Percentiles rank a stretch among this genome's conserved stretches.
phyloP scores from a whole-genome alignment of 2,113 vertebrate species.

The Actinemys pallida region DNA sequence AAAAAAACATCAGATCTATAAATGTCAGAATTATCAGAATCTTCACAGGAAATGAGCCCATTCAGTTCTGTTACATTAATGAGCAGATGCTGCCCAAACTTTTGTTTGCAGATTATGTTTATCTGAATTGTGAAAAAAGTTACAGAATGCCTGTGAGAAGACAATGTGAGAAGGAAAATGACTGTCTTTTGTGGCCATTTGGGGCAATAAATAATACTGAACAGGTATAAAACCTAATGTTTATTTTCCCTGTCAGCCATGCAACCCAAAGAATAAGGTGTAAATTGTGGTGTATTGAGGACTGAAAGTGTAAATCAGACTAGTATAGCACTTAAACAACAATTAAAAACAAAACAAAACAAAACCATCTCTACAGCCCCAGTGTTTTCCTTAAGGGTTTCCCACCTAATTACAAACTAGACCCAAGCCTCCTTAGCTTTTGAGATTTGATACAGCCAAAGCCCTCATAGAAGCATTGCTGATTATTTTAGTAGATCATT shows the following conservation, averaged over 20 bases:
- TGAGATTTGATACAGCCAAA: constrained; percentile 28
- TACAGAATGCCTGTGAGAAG: not conserved
- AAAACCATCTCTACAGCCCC: not conserved
- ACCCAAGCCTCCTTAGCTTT: not conserved
- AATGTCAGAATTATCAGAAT: not conserved
- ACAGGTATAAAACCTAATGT: not conserved
- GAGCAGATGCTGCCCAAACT: not conserved
- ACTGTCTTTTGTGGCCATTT: not conserved
- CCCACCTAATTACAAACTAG: not conserved
- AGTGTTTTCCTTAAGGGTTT: not conserved
- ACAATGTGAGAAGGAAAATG: not conserved
- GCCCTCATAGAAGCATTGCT: constrained; percentile 22
- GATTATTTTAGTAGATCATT: not conserved
- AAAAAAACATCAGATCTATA: not conserved
- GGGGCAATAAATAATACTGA: not conserved
- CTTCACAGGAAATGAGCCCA: not conserved
- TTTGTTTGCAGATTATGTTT: not conserved
- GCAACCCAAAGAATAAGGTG: not conserved
- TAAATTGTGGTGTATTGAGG: not conserved
- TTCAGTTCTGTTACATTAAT: not conserved
- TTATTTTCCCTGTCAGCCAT: not conserved
- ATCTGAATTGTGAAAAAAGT: not conserved
- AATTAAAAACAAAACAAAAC: not conserved
- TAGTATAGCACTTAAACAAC: not conserved
- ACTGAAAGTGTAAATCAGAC: not conserved